Conservation (phyloP, 2,113 vertebrate genomes). For the Micromys minutus region DNA sequence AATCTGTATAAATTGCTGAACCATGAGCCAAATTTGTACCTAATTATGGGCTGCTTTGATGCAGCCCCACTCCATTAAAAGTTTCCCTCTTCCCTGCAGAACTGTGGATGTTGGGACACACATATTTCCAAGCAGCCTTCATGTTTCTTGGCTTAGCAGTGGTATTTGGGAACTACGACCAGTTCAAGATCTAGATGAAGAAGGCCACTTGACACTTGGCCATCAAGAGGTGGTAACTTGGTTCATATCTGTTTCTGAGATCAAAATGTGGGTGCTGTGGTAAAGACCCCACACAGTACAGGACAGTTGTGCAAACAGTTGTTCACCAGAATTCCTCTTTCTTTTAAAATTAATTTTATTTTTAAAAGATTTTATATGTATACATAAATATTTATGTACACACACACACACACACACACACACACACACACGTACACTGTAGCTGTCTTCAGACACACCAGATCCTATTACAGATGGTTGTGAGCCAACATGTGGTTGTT, state of each 20-base stretch:
- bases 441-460: too few species aligned
- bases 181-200: background rate
- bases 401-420: too few species aligned
- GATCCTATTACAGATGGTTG: too few species aligned
- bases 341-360: background rate
- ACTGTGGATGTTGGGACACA: accelerated
- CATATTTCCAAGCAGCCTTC: background rate
- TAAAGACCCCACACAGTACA: conserved; percentile 56
- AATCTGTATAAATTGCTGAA: conserved; percentile 81
- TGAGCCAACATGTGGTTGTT: too few species aligned
- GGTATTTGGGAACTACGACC: background rate
- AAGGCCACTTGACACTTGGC: background rate
- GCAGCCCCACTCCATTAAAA: conserved; percentile 39
- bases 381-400: too few species aligned
- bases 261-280: background rate
- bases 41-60: conserved; percentile 81
- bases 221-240: background rate
- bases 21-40: conserved; percentile 80
- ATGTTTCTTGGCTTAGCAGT: background rate
- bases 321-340: conserved; percentile 53
- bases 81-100: conserved; percentile 35
- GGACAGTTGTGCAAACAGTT: conserved; percentile 37
- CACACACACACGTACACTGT: too few species aligned
- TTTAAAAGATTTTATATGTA: too few species aligned
- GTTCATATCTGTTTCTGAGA: conserved; percentile 61